Base-by-base conservation (phyloP, 2,797 vertebrate species). In the Sebastolobus alascanus region DNA sequence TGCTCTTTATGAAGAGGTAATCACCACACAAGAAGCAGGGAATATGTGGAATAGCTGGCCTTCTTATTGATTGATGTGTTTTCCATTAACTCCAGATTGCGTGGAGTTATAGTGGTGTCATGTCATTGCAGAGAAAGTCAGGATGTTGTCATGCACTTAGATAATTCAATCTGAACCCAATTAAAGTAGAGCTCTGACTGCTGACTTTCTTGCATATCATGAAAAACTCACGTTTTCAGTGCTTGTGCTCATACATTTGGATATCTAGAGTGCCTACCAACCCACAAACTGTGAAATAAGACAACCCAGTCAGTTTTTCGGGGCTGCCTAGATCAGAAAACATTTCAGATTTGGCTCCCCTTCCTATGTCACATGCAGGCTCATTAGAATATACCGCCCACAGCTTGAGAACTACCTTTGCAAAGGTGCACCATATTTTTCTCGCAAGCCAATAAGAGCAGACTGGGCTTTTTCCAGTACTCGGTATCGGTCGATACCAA, bases 1-100 rank as follows among this genome's bases (percentile, higher is more conserved):
- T 75, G 77, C 78, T 79, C 88, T 78, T 31, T 82, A 75, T 84
- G 79, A 87, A 56, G 82, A 77, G 69, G 71, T 88, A 89, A 87
- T 88, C 80, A 77, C 73, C 74, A 73, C 68, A 83, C 73, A 37
- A 66, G 76, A 50, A 35, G 20, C n/a, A 27, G 50, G 60, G 67
- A 77, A 79, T 25, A 31, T 9, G 66, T 58, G 80, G 22, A 81
- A 54, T 8, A 31, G 71, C 58, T 2, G 7, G 10, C 46, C 40
- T 59, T 56, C 61, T 65, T 68, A 84, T 72, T 84, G 85, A 90
- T 46, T 59, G 78, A 87, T 54, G 72, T 68, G 71, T 88, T 83
- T 87, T 75, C 83, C 73, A 81, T 87, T 85, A 86, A 56, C 69
- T 83, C 43, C 1, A n/a, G 46, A 86, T 81, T 73, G 61, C 82